Percentiles rank a stretch among this genome's conserved stretches.
Evolutionary conservation across 2,113 vertebrate genomes (phyloP).

Genomic region (Neogobius melanostomus): DNA sequence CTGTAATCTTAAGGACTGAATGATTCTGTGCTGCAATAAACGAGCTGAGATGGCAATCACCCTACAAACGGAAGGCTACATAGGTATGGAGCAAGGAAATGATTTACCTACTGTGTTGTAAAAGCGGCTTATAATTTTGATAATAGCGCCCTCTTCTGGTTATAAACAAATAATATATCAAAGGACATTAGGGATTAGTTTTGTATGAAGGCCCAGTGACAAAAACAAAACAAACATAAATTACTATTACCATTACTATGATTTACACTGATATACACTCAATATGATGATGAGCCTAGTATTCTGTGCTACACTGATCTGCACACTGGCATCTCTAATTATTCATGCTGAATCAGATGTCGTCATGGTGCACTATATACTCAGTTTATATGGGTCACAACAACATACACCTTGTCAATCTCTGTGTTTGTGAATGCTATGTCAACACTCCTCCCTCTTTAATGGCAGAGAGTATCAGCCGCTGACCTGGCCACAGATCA

Average conservation of each 20-base stretch:
- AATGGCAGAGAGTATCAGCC: slow-evolving; percentile 38
- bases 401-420: background rate
- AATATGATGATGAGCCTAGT: no score
- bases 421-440: background rate
- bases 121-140: background rate
- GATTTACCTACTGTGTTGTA: background rate
- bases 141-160: slow-evolving; percentile 46
- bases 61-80: background rate
- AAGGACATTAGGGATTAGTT: background rate
- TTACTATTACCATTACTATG: no score
- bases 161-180: background rate
- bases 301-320: no score
- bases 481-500: slow-evolving; percentile 40
- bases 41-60: background rate
- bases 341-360: no score
- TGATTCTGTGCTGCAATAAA: background rate
- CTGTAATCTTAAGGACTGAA: slow-evolving; percentile 2
- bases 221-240: no score
- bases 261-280: no score
- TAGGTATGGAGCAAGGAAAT: background rate
- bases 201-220: no score
- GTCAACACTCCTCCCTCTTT: background rate
- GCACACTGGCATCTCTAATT: no score
- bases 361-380: no score
- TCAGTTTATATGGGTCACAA: no score